Evolutionary conservation across 2,888 invertebrate genomes (phyloP).

Genomic region (Harmothoe impar): DNA sequence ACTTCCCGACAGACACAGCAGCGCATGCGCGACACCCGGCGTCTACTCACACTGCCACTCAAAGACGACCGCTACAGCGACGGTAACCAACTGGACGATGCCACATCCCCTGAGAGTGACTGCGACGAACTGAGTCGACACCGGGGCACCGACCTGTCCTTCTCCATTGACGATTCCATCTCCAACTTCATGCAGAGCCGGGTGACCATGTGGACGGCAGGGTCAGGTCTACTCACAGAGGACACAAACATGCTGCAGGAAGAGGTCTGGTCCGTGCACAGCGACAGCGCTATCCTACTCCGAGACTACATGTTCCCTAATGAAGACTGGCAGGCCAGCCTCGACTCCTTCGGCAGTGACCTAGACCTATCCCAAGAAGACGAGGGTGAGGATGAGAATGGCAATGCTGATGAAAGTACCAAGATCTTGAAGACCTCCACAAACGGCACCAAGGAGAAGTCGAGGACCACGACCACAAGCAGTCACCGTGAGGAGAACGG

Average conservation of each 20-base stretch:
- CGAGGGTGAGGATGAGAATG: slow-evolving; percentile 29
- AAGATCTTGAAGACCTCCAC: neutral
- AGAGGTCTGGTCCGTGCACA: slow-evolving; percentile 42
- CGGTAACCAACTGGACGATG: neutral
- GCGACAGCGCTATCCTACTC: slow-evolving; percentile 32
- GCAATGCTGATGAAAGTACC: slow-evolving; percentile 36
- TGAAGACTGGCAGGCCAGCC: slow-evolving; percentile 50
- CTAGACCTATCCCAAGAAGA: slow-evolving; percentile 3
- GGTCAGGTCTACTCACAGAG: slow-evolving; percentile 6
- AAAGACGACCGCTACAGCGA: slow-evolving; percentile 25
- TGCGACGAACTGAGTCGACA: slow-evolving; percentile 51
- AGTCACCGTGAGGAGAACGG: slow-evolving; percentile 11
- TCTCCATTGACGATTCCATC: slow-evolving; percentile 48
- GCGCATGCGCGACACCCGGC: slow-evolving; percentile 29
- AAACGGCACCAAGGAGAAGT: neutral
- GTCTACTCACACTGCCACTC: slow-evolving; percentile 11
- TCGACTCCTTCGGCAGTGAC: slow-evolving; percentile 49
- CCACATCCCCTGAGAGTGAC: slow-evolving; percentile 13
- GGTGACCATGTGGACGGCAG: slow-evolving; percentile 42
- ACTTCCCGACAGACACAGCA: neutral
- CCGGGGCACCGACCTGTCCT: slow-evolving; percentile 1
- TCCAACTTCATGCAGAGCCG: slow-evolving; percentile 50
- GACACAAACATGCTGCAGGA: slow-evolving; percentile 25
- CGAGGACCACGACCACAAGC: neutral
- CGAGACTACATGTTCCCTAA: slow-evolving; percentile 47